Evolutionary conservation across 2,888 invertebrate species (phyloP).

Genomic region (Scrobipalpa costella): DNA sequence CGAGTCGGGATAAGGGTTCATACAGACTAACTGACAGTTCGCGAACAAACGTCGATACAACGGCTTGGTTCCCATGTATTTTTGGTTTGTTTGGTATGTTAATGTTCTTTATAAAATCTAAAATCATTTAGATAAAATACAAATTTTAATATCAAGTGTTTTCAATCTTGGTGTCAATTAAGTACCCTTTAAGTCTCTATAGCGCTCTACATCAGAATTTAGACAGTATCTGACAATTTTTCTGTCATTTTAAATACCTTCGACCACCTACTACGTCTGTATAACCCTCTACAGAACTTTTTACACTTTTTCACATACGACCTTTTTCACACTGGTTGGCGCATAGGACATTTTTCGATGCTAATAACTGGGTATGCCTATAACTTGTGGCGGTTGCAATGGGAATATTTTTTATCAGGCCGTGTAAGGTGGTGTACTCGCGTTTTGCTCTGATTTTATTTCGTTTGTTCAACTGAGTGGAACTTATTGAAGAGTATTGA

Average conservation of each 20-base stretch:
- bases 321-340: slow-evolving; percentile 36
- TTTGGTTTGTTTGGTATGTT: not conserved
- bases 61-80: not conserved
- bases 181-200: too few species aligned
- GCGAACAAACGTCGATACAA: not conserved
- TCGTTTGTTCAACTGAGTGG: not conserved
- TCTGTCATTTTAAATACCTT: too few species aligned
- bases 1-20: slow-evolving; percentile 45
- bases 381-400: slow-evolving; percentile 53
- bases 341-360: slow-evolving; percentile 62
- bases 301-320: not conserved
- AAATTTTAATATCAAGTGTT: too few species aligned
- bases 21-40: not conserved
- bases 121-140: too few species aligned
- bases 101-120: not conserved
- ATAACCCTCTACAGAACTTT: not conserved
- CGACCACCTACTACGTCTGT: not conserved
- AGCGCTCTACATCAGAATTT: too few species aligned
- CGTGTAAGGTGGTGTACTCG: slow-evolving; percentile 46
- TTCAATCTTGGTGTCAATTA: too few species aligned
- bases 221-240: too few species aligned
- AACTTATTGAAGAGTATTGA: too few species aligned
- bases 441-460: slow-evolving; percentile 51
- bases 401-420: slow-evolving; percentile 59
- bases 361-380: slow-evolving; percentile 55